A percentile compares a stretch with the other conserved stretches of the same genome.
These are phyloP conservation scores for Augiades crinisus DNA, from an alignment of 2,888 invertebrate genomes.

Conservation along the genomic window DNA sequence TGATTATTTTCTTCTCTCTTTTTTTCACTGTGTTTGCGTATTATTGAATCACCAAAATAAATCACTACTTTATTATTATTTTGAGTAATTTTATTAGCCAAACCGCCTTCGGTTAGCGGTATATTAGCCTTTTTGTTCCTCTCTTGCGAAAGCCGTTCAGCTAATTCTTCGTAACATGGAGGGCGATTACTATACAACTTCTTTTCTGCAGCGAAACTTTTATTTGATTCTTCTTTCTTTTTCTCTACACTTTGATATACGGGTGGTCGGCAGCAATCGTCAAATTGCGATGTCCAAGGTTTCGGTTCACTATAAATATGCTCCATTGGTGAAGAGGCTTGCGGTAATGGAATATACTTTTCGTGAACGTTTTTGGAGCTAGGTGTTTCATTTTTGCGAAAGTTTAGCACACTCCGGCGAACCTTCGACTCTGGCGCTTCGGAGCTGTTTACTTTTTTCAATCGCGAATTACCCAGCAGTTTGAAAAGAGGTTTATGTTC, in stretches of 20 bases:
- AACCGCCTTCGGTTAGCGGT: constrained; percentile 49
- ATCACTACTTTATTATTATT: constrained; percentile 86
- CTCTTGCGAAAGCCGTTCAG: constrained; percentile 69
- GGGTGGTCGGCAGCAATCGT: constrained; percentile 69
- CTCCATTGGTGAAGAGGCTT: constrained; percentile 57
- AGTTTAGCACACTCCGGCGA: constrained; percentile 68
- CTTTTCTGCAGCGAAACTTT: constrained; percentile 54
- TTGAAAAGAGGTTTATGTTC: constrained; percentile 72
- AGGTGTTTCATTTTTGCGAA: constrained; percentile 59
- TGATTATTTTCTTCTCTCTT: constrained; percentile 59
- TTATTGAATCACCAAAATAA: constrained; percentile 86
- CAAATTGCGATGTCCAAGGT: constrained; percentile 60
- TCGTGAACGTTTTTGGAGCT: constrained; percentile 67
- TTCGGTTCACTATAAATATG: constrained; percentile 72
- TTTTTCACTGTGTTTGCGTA: constrained; percentile 72
- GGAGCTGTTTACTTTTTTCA: constrained; percentile 61
- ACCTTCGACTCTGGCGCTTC: constrained; percentile 62
- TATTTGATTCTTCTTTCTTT: constrained; percentile 53
- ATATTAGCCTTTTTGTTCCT: constrained; percentile 68
- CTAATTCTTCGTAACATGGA: constrained; percentile 75
- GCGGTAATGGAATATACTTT: constrained; percentile 70
- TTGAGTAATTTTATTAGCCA: constrained; percentile 73
- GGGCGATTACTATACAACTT: constrained; percentile 64
- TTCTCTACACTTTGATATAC: constrained; percentile 74
- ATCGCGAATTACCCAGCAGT: constrained; percentile 65